phyloP scores from a whole-genome alignment of 1,140 invertebrate genomes.

The Aphaenogaster ashmeadi region DNA sequence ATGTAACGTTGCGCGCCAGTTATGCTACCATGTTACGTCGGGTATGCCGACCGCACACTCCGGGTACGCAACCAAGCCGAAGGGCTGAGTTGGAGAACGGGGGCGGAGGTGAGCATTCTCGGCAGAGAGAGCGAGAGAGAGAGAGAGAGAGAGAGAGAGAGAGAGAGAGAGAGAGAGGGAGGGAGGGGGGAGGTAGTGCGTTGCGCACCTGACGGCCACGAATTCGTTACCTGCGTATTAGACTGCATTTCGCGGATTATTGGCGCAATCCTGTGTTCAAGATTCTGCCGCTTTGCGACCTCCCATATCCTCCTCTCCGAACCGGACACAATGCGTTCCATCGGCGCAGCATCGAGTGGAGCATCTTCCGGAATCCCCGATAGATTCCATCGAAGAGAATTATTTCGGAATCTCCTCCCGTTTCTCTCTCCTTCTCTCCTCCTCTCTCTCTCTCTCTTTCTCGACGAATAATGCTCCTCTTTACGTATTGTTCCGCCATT shows the following conservation, averaged over 20 bases:
- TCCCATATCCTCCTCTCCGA: background rate
- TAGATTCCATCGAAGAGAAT: slow-evolving; percentile 54
- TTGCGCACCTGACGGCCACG: slow-evolving; percentile 32
- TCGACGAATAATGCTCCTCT: background rate
- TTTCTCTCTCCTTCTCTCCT: background rate
- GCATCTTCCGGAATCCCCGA: slow-evolving; percentile 56
- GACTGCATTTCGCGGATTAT: slow-evolving; percentile 78
- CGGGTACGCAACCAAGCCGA: slow-evolving; percentile 45
- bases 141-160: background rate
- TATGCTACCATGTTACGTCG: slow-evolving; percentile 79
- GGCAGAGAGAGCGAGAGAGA: slow-evolving; percentile 7
- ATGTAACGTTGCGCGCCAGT: slow-evolving; percentile 76
- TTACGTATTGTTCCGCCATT: slow-evolving; percentile 30
- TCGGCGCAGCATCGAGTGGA: slow-evolving; percentile 12
- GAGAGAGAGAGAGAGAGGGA: slow-evolving; percentile 13
- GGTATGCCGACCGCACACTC: slow-evolving; percentile 78
- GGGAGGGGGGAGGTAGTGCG: background rate
- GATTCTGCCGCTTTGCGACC: background rate
- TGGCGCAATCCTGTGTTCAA: slow-evolving; percentile 65
- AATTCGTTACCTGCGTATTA: slow-evolving; percentile 47
- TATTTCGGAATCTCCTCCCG: slow-evolving; percentile 3
- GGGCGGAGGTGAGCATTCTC: background rate
- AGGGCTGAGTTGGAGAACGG: slow-evolving; percentile 18
- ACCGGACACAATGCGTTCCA: slow-evolving; percentile 42
- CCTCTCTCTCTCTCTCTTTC: background rate